Evolutionary conservation across 2,888 invertebrate species (phyloP), one percentile per base, ranked within the genome.

Genomic region (Pachliopta kotzebuea): DNA sequence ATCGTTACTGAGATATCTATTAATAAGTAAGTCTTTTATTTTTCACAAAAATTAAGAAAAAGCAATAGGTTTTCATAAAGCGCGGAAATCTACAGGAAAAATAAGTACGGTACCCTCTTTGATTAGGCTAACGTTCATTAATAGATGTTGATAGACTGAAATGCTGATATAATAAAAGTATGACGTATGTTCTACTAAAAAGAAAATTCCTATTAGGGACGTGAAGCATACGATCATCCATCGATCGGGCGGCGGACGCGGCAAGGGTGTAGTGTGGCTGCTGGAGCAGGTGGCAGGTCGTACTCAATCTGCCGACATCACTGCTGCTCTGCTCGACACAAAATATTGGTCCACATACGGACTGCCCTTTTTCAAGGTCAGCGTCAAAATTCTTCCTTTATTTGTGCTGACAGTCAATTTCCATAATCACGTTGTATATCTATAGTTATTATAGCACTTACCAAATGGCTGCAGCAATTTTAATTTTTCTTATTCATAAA

Each of bases 281-380:
- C 88, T 96, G 3, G 98, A 98, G 81, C 98, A 98, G 76, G 87
- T 95, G 37, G 95, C 95, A 0, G 93, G 94, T 0, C 83, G 92
- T n/a, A 92, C 94, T 0, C 92, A 92, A 68, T 92, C 92, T 4
- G 92, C 91, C n/a, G 96, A 97, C 80, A 87, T 95, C 62, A 95
- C 96, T 0, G 88, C 93, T 52, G 83, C 92, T 0, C 92, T 98
- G 56, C 77, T 93, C 2, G 85, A 92, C 21, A 92, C 93, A 68
- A 93, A 93, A 31, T 96, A 94, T 86, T 96, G 96, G 94, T 94
- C 95, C 42, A 95, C 95, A 58, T 95, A 95, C 79, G 94, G 94
- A 56, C 76, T 93, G 55, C 93, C 94, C 0, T 86, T 90, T 75
- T 92, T 92, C 70, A 79, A 88, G 72, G 93, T 92, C 74, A 78